Evolutionary conservation across 2,113 vertebrate genomes (phyloP), one percentile per base, ranked within the genome.

Genomic region (Mohoua ochrocephala): DNA sequence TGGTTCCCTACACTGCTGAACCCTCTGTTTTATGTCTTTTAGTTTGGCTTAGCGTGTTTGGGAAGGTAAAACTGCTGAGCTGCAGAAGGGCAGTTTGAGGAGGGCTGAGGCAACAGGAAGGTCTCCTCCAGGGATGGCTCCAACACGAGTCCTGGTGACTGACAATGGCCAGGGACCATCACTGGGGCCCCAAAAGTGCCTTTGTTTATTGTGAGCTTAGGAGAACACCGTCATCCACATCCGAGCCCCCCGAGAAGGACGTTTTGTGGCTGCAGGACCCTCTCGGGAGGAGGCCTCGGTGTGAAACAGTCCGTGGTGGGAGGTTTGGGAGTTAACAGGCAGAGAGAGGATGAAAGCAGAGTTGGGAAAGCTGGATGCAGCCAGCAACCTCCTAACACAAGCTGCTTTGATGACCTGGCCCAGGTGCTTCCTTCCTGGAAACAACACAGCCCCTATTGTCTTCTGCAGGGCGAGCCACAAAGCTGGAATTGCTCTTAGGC

Each of bases 381-480:
- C 89, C 96, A 39, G 87, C 1, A 23, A 95, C 85, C 89, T 91
- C 94, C 68, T 87, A 53, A 91, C 96, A 95, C 64, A 41, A 81
- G 73, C 74, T 68, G 90, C 91, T 97, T 96, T 95, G 84, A 96
- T 96, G 91, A 92, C 89, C 64, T 91, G 89, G 91, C 59, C 95
- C 76, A 89, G 86, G 96, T 95, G 93, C 86, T 95, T 96, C 85
- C 90, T 96, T 95, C 92, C 81, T 88, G 91, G 50, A 94, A 95
- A 94, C 94, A 97, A 91, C 91, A 65, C 94, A 80, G 84, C 39
- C 74, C 44, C 96, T 97, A 95, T 97, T 97, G 89, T 87, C 74
- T 60, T 95, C 80, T 65, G 65, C 30, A 3, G 53, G 94, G 33
- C 4, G 45, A 82, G 87, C 95, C 89, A 67, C 87, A 71, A 44